Base-by-base conservation (phyloP, 2,888 invertebrate species). In the Scrobipalpa atriplicella region DNA sequence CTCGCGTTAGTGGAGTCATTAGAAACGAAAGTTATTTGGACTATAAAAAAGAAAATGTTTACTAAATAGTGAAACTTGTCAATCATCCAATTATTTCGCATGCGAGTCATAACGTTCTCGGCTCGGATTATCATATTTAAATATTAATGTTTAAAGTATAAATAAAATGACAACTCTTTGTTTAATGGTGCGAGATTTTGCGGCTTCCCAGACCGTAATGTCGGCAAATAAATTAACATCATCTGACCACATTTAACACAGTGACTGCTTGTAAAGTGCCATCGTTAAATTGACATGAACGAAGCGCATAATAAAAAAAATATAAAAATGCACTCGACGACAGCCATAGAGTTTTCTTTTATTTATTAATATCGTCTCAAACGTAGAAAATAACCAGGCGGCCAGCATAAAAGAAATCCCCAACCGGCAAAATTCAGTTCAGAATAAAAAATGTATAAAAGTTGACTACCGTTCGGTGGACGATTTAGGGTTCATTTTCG, bases 401-500 rank as follows among this genome's bases (percentile, higher is more conserved):
- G 74, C 69, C 68, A 67, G 70, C 75, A 76, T 81, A 78, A 83
- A 84, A 82, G 78, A 79, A 82, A 81, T 80, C 77, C 77, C 73
- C 71, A n/a, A 76, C 75, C 73, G 75, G 74, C 74, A 71, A 80
- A 84, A 83, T 82, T 78, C 74, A 79, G 71, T 77, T 77, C 73
- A 78, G 80, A 79, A 81, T 77, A 78, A 77, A 58, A 81, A 78
- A 78, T 74, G n/a, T n/a, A 71, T 67, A 73, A 78, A 78, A 78
- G 72, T 68, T 66, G 69, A 68, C 71, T 79, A 76, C 77, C 74
- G 76, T 75, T 76, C 68, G 63, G 64, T 69, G 69, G 68, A 75
- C 73, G 76, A 71, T 78, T 81, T 81, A 82, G 75, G 78, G 83
- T 79, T 73, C 79, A 83, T 79, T 84, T 87, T 84, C 72, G 81